These are phyloP conservation scores for Zoanthus sociatus DNA, from an alignment of 92 coral and sea anemone genomes.

Conservation along the genomic window DNA sequence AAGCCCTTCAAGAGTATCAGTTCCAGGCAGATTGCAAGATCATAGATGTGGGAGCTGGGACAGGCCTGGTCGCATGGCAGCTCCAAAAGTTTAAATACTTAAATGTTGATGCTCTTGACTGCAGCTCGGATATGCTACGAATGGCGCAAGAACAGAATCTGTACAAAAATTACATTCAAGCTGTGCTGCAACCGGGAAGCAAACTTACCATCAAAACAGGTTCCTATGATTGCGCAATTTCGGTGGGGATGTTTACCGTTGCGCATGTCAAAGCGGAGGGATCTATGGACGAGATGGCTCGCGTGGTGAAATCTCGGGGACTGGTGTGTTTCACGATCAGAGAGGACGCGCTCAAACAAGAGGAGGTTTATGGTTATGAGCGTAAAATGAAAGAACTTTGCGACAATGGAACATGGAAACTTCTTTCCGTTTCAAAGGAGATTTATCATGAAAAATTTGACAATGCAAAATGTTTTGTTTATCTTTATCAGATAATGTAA, in stretches of 20 bases:
- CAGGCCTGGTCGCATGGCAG: slow-evolving; percentile 35
- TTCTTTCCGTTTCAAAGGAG: slow-evolving; percentile 28
- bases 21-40: background rate
- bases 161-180: slow-evolving; percentile 38
- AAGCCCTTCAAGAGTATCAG: slow-evolving; percentile 23
- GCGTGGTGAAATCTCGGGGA: slow-evolving; percentile 37
- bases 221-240: slow-evolving; percentile 40
- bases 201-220: slow-evolving; percentile 5
- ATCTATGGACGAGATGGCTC: slow-evolving; percentile 48
- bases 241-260: slow-evolving; percentile 45
- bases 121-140: slow-evolving; percentile 40
- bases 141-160: slow-evolving; percentile 26
- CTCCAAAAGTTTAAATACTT: slow-evolving; percentile 36
- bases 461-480: slow-evolving; percentile 24
- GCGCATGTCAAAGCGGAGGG: slow-evolving; percentile 34
- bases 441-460: slow-evolving; percentile 18
- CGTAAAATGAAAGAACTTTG: slow-evolving; percentile 45
- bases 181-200: slow-evolving; percentile 13
- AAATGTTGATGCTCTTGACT: slow-evolving; percentile 45
- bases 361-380: slow-evolving; percentile 31
- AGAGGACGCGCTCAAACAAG: slow-evolving; percentile 36
- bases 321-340: slow-evolving; percentile 41
- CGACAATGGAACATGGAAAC: slow-evolving; percentile 2
- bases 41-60: slow-evolving; percentile 48
- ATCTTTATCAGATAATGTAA: slow-evolving; percentile 24